phyloP scores from a whole-genome alignment of 2,113 vertebrate species.

The Sakesphorus luctuosus region DNA sequence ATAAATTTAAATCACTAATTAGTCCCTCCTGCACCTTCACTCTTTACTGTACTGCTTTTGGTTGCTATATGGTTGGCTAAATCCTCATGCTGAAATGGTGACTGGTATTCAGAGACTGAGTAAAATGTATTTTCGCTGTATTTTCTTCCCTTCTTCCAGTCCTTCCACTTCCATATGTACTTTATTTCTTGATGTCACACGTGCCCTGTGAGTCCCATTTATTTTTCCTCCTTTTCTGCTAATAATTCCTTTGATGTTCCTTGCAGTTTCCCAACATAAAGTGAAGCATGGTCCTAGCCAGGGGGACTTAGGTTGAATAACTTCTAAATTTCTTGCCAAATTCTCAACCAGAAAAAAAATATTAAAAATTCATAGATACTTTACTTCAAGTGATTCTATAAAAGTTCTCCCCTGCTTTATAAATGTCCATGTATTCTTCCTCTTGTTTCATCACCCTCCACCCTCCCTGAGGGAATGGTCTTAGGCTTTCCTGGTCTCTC shows the following conservation, averaged over 20 bases:
- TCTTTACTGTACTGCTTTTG: neutral
- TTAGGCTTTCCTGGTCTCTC: neutral
- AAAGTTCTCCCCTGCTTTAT: neutral
- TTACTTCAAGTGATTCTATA: neutral
- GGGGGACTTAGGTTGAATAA: neutral
- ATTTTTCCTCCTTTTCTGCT: neutral
- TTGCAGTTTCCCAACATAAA: neutral
- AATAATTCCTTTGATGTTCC: neutral
- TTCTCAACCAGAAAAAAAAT: neutral
- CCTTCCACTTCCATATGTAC: neutral
- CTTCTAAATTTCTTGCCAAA: neutral
- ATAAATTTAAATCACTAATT: neutral
- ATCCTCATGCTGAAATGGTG: neutral
- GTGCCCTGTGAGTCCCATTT: neutral
- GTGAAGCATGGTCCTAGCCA: neutral
- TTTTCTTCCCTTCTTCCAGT: neutral
- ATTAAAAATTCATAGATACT: neutral
- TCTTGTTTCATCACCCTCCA: neutral
- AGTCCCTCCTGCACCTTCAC: neutral
- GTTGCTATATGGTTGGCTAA: neutral
- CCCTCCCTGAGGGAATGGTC: neutral
- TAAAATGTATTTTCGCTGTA: neutral
- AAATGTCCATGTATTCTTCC: neutral
- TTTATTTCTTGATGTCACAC: neutral
- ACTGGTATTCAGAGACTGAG: neutral